These are phyloP conservation scores for Setophaga petechia DNA, from an alignment of 2,113 vertebrate species.

Conservation along the genomic window DNA sequence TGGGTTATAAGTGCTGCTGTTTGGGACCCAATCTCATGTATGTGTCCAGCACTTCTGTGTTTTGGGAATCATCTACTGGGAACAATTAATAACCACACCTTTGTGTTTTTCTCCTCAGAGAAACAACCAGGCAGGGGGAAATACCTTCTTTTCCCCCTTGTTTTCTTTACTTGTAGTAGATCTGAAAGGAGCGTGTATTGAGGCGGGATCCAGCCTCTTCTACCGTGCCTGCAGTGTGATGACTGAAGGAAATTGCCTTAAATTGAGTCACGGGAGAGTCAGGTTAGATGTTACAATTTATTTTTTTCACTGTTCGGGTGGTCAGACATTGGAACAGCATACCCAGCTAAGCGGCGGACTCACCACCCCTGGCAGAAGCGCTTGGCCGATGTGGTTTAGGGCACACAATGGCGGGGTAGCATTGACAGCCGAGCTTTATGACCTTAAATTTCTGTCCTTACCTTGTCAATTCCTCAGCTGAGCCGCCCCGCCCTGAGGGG, in stretches of 20 bases:
- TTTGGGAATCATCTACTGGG: not conserved
- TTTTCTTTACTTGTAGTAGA: not conserved
- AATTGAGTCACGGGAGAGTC: not conserved
- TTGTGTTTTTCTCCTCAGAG: not conserved
- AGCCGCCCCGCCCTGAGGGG: not conserved
- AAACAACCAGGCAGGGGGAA: fast-evolving
- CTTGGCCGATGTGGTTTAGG: fast-evolving
- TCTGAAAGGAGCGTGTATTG: fast-evolving
- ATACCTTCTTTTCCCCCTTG: fast-evolving
- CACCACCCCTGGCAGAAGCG: not conserved
- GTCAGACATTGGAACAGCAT: not conserved
- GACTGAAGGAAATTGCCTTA: not conserved
- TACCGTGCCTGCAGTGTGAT: not conserved
- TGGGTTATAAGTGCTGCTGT: not conserved
- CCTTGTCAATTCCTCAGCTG: fast-evolving
- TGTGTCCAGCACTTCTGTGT: not conserved
- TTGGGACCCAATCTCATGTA: too few species aligned
- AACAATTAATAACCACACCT: not conserved
- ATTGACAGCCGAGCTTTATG: fast-evolving
- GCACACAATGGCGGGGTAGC: fast-evolving
- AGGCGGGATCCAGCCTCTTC: not conserved
- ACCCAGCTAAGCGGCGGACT: not conserved
- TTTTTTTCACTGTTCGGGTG: too few species aligned
- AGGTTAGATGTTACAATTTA: fast-evolving
- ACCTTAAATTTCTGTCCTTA: fast-evolving